Evolutionary conservation across 1,140 invertebrate genomes (phyloP), one percentile per base, ranked within the genome.

Genomic region (Camponotus floridanus): DNA sequence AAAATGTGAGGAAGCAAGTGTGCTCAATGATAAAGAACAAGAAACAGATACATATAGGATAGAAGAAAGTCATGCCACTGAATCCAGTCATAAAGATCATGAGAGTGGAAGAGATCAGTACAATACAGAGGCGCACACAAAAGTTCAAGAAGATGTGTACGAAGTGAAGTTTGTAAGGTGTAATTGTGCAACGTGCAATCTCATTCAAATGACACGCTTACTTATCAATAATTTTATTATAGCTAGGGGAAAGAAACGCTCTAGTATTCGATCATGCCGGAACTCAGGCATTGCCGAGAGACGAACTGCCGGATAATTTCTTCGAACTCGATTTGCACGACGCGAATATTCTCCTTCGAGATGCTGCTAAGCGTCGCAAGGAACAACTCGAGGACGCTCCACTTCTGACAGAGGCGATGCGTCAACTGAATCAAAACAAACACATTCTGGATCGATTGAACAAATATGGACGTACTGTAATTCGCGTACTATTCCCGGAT

Each of bases 401-500:
- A 9, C 91, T 98, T 42, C 92, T 97, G 86, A 98, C 97, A 1
- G 94, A 96, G 39, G 93, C 96, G 33, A 95, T 97, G 90, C 94
- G 97, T 85, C 94, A 97, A 88, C 93, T 96, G 48, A 95, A 97
- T 91, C 94, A 96, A 81, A 95, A 97, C 86, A 96, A 96, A 91
- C 95, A 94, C 64, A 96, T 95, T 88, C 87, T 96, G 65, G 94
- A 95, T 21, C 96, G 96, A 90, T 92, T 98, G 26, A 95, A 96
- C 79, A 96, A 96, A 84, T 98, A 98, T 93, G 96, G 97, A 87
- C 95, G 96, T 91, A 96, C 96, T 64, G 96, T 98, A 11, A 97
- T 98, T 64, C 95, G 98, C 68, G 95, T 98, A 89, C 97, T 97
- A 91, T 98, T 98, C 94, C 97, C 98, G 3, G 96, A 98, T 94